Evolutionary conservation across 2,113 vertebrate species (phyloP).

Genomic region (Arenaria interpres): DNA sequence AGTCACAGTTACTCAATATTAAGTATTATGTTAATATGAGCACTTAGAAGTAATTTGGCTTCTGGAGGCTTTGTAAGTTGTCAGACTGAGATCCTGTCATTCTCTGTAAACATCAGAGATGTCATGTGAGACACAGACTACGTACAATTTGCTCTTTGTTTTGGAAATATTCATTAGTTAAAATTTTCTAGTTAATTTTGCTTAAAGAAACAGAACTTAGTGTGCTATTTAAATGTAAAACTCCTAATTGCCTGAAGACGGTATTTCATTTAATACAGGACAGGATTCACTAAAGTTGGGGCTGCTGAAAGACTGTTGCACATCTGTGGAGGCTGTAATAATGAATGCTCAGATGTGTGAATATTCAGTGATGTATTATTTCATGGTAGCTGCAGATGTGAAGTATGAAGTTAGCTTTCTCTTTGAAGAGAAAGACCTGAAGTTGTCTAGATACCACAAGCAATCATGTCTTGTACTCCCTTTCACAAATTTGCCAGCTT

Average conservation of each 20-base stretch:
- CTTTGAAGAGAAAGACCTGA: background rate
- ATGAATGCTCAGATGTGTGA: background rate
- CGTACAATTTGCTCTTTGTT: background rate
- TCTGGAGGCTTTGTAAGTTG: background rate
- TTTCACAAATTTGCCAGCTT: background rate
- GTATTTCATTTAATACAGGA: background rate
- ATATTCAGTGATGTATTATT: background rate
- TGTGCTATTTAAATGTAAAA: background rate
- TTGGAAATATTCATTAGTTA: background rate
- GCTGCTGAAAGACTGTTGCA: background rate
- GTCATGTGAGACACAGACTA: background rate
- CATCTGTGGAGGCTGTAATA: background rate
- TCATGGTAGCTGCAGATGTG: background rate
- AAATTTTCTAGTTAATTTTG: background rate
- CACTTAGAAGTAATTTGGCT: background rate
- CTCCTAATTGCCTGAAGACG: background rate
- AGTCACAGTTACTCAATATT: background rate
- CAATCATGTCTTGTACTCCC: background rate
- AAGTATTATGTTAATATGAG: background rate
- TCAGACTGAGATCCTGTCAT: background rate
- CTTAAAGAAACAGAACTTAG: background rate
- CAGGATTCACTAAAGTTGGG: background rate
- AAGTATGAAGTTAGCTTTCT: background rate
- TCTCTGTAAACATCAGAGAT: background rate
- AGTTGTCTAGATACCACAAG: background rate